Evolutionary conservation across 2,888 invertebrate species (phyloP), one percentile per base, ranked within the genome.

Genomic region (Hyalella azteca): DNA sequence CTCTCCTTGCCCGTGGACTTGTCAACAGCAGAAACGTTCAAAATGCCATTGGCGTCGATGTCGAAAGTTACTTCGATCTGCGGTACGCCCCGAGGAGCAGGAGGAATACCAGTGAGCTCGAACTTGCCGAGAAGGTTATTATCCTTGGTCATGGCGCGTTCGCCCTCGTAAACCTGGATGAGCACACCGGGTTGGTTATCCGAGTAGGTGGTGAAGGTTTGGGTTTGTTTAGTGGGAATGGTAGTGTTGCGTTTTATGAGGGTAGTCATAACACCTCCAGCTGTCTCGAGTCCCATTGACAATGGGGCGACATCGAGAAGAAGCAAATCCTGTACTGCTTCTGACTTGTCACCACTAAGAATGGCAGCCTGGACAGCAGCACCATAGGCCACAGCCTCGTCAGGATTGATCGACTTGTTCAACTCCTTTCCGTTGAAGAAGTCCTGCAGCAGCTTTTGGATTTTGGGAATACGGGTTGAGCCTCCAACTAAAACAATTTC

Each of bases 371-470:
- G 92, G 1, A 92, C 91, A 81, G 92, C 91, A 29, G 92, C 92
- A 77, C 92, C 92, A 86, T 92, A 93, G 0, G 92, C 92, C 19
- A 98, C 97, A 86, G 97, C 97, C 90, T 98, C 97, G 94, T 98
- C 97, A 19, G 97, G 97, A 88, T 98, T 97, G 90, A 98, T 97
- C 41, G 94, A 97, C 93, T 96, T 96, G 91, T 97, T 97, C 85
- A 97, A 90, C 89, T 97, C 96, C 89, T 96, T 96, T 83, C 96
- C 96, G 85, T 95, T 95, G 91, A 97, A 97, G 84, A 88, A 88
- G 84, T 89, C 89, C 88, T 97, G 96, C 81, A 98, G 91, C 80
- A 98, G 91, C 88, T 97, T 96, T 90, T 98, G 98, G 86, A 98
- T 95, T 89, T 97, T 98, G 80, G 98, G 98, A 87, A 98, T 98